These are phyloP conservation scores for Melierax canorus DNA, from an alignment of 2,113 vertebrate species.

Conservation along the genomic window DNA sequence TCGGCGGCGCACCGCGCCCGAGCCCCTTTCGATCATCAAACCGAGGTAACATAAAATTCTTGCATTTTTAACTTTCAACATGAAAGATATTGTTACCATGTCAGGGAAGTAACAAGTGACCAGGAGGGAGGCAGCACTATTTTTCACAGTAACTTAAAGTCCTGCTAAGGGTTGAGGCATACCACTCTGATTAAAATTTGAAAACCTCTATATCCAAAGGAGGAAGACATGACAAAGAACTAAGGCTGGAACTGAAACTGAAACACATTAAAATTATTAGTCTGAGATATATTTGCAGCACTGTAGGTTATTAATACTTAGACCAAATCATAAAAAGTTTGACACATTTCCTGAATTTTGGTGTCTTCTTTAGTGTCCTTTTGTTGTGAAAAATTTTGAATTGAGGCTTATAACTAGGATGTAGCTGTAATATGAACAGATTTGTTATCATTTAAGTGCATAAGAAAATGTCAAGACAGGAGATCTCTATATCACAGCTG, in stretches of 20 bases:
- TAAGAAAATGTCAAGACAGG: neutral
- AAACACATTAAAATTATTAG: neutral
- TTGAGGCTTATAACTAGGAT: neutral
- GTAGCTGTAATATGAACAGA: neutral
- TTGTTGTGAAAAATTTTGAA: neutral
- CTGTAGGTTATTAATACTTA: neutral
- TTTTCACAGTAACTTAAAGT: neutral
- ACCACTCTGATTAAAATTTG: neutral
- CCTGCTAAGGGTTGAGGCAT: neutral
- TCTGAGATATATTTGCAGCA: neutral
- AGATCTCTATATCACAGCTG: neutral
- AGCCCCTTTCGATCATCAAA: too few relatives aligned
- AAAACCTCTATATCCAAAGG: neutral
- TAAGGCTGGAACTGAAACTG: neutral
- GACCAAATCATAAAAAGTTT: neutral
- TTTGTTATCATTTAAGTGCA: neutral
- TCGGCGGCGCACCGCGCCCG: too few relatives aligned
- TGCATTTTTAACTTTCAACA: neutral
- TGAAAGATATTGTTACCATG: neutral
- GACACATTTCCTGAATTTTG: neutral
- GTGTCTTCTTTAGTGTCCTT: neutral
- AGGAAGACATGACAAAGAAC: neutral
- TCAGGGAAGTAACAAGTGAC: neutral
- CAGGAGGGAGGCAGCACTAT: fast-evolving
- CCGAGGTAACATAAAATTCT: neutral